Conservation (phyloP, 2,888 invertebrate genomes). For the Meta bourneti region DNA sequence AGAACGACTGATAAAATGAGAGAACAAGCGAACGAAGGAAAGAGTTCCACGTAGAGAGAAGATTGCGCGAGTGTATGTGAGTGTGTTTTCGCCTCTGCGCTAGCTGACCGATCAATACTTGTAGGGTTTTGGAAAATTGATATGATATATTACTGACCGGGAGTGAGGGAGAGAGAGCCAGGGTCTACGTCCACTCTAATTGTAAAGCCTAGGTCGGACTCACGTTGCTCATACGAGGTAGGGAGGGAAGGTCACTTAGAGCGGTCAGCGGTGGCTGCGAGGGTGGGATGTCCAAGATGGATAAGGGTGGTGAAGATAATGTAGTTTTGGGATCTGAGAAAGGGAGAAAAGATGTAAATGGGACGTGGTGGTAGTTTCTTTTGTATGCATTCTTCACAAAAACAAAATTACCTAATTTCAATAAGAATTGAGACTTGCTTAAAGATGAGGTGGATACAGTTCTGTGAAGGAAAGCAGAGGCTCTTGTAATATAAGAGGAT, state of each 20-base stretch:
- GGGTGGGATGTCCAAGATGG: background rate
- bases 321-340: too few relatives aligned
- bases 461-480: too few relatives aligned
- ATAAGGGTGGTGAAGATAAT: background rate
- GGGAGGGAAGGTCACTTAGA: slow-evolving; percentile 72
- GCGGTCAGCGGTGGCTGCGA: slow-evolving; percentile 6
- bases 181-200: slow-evolving; percentile 65
- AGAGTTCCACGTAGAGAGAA: slow-evolving; percentile 35
- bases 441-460: background rate
- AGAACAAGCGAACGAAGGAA: slow-evolving; percentile 48
- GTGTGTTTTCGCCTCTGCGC: slow-evolving; percentile 61
- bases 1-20: slow-evolving; percentile 53
- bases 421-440: background rate
- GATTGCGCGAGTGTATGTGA: slow-evolving; percentile 51
- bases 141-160: slow-evolving; percentile 77
- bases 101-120: slow-evolving; percentile 73
- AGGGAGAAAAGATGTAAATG: too few relatives aligned
- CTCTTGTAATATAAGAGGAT: too few relatives aligned
- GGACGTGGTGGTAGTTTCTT: too few relatives aligned
- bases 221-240: slow-evolving; percentile 68
- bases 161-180: slow-evolving; percentile 39
- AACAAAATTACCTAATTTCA: too few relatives aligned
- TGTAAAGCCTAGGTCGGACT: slow-evolving; percentile 75
- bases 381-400: too few relatives aligned
- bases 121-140: slow-evolving; percentile 77